Base-by-base conservation (phyloP, 2,113 vertebrate genomes). In the Bostrychus sinensis region DNA sequence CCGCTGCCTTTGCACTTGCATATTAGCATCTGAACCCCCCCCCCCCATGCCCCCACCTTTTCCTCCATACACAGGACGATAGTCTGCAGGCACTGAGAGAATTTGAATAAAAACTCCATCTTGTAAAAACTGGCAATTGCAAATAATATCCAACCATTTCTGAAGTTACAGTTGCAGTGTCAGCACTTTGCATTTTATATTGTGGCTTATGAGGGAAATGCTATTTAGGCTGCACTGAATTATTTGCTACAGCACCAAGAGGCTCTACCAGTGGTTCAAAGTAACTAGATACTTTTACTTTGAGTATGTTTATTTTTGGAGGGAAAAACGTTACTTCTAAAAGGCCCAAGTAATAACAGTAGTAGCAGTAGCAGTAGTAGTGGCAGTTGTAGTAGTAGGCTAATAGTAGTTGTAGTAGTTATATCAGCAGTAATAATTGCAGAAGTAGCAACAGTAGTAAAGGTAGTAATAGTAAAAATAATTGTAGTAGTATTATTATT, bases 21-120 rank as follows among this genome's bases (percentile, higher is more conserved):
- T 51, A 28, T 51, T 51, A 51, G 48, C 48, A 51, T 51, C 28
- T 28, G 23, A 51, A 26, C 48, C 25, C 14, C 20, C 45, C 12
- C 20, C 20, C 26, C 25, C 26, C 25, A 51, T 28, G 13, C 25
- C 48, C 25, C 25, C 45, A 14, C 45, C 13, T 25, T 13, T 25
- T 16, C 48, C 48, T 51, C 9, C 48, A 51, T 14, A 48, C 22
- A 30, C 25, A 28, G 25, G n/a, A 4, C 48, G 14, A 51, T 17
- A 51, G 48, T 51, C 28, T 30, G 48, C 25, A 51, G 25, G 48
- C 48, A 14, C 37, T 39, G 37, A 51, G 14, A 51, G 26, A 28
- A 51, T 51, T 51, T 28, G 48, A 51, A 51, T 51, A 51, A 51
- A 51, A 51, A n/a, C 48, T 51, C 48, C 48, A 51, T 51, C 48